phyloP scores from a whole-genome alignment of 2,797 vertebrate species.

The Sciaenops ocellatus region DNA sequence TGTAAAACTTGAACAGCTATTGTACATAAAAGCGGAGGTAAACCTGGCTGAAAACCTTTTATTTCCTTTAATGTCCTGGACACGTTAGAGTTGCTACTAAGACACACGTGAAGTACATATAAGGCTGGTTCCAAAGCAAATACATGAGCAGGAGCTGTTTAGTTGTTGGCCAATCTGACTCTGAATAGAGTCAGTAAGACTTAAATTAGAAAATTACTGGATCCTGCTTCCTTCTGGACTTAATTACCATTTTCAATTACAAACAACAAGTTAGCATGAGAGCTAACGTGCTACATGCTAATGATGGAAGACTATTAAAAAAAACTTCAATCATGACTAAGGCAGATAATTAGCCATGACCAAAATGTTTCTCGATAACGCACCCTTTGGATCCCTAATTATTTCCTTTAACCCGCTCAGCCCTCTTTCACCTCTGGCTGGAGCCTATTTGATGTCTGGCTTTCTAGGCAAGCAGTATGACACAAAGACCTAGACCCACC shows the following conservation, averaged over 20 bases:
- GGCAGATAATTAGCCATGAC: constrained; percentile 10
- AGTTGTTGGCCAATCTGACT: background rate
- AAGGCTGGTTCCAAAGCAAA: background rate
- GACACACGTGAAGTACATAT: background rate
- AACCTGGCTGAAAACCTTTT: background rate
- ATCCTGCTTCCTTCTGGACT: background rate
- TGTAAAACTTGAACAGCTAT: background rate
- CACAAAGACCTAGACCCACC: constrained; percentile 30
- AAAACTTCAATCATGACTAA: background rate
- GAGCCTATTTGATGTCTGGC: constrained; percentile 66
- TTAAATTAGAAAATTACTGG: background rate
- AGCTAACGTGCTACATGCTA: background rate
- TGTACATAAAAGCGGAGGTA: constrained; percentile 6
- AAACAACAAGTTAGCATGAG: background rate
- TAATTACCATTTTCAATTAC: background rate
- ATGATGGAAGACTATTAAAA: background rate
- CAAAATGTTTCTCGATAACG: constrained; percentile 2
- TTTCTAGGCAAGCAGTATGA: constrained; percentile 35
- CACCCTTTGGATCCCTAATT: constrained; percentile 46
- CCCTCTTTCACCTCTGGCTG: constrained; percentile 54
- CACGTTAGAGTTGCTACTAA: background rate
- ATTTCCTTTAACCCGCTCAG: constrained; percentile 56
- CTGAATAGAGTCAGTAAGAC: background rate
- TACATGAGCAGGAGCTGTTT: background rate
- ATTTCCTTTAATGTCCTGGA: background rate